These are phyloP conservation scores for Oconnorella tubifera DNA, from an alignment of 2,888 invertebrate genomes.

Conservation along the genomic window DNA sequence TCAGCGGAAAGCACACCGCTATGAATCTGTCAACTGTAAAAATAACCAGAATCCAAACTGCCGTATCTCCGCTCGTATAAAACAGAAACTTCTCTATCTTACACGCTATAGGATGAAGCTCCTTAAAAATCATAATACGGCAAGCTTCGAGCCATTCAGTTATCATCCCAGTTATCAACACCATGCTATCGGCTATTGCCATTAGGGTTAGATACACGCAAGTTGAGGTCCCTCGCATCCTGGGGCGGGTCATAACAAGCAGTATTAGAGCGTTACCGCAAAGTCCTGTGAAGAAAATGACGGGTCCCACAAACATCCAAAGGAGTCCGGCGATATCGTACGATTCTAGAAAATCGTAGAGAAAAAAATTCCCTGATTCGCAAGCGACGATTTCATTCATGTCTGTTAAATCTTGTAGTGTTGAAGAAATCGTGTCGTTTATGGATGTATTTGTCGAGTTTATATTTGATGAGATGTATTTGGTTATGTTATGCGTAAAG, in stretches of 20 bases:
- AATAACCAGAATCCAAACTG: constrained; percentile 35
- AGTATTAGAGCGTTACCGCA: constrained; percentile 35
- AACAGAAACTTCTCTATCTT: constrained; percentile 35
- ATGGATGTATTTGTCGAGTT: too few species aligned
- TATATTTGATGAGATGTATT: too few species aligned
- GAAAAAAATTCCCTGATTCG: not conserved
- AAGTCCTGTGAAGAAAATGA: constrained; percentile 34
- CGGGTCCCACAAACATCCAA: constrained; percentile 36
- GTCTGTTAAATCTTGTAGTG: not conserved
- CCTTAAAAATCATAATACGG: constrained; percentile 8
- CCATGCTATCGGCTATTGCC: constrained; percentile 34
- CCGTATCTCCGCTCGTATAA: constrained; percentile 31
- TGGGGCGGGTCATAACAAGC: constrained; percentile 31
- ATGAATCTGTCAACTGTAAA: constrained; percentile 36
- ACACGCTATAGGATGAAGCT: constrained; percentile 28
- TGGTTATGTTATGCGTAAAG: too few species aligned
- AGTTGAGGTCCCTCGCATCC: constrained; percentile 34
- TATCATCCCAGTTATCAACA: constrained; percentile 34
- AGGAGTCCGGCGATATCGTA: constrained; percentile 16
- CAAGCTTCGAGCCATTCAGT: constrained; percentile 35
- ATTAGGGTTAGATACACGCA: constrained; percentile 34
- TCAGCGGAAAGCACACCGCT: constrained; percentile 36
- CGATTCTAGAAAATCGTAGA: too few species aligned
- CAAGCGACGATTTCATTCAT: not conserved
- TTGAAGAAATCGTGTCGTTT: too few species aligned